phyloP scores from a whole-genome alignment of 2,113 vertebrate species.

The Saguinus imperator region DNA sequence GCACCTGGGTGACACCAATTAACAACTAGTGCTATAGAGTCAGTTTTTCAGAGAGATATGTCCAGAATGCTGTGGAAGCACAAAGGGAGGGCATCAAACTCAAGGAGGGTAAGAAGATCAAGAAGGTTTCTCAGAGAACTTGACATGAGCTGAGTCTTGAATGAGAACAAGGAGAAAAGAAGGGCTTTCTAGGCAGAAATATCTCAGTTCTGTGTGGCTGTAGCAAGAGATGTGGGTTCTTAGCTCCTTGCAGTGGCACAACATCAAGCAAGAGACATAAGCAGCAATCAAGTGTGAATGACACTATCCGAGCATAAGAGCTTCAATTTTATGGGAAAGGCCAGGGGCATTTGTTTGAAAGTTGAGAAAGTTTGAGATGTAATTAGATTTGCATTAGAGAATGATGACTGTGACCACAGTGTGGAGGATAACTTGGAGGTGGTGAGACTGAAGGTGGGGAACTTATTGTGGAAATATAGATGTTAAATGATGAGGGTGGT shows the following conservation, averaged over 20 bases:
- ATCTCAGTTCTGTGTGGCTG: background rate
- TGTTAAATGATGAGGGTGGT: background rate
- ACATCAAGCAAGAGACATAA: background rate
- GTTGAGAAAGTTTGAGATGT: background rate
- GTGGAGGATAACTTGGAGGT: background rate
- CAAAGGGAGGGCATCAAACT: background rate
- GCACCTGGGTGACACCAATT: background rate
- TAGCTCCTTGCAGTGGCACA: background rate
- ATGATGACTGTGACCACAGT: background rate
- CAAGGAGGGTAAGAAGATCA: background rate
- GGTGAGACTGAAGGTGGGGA: background rate
- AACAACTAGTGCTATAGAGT: background rate
- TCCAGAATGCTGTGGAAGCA: background rate
- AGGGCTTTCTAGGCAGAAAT: background rate
- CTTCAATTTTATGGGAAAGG: background rate
- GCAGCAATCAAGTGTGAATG: background rate
- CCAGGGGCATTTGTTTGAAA: background rate
- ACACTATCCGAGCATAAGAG: background rate
- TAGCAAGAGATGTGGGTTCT: background rate
- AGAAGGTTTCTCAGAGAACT: background rate
- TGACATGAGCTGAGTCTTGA: background rate
- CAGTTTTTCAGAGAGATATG: background rate
- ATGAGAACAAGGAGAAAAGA: background rate
- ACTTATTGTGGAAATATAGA: background rate
- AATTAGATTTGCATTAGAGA: background rate